A percentile compares a stretch with the other conserved stretches of the same genome.
Evolutionary conservation across 1,140 invertebrate genomes (phyloP).

Genomic region (Drosophila pandora): DNA sequence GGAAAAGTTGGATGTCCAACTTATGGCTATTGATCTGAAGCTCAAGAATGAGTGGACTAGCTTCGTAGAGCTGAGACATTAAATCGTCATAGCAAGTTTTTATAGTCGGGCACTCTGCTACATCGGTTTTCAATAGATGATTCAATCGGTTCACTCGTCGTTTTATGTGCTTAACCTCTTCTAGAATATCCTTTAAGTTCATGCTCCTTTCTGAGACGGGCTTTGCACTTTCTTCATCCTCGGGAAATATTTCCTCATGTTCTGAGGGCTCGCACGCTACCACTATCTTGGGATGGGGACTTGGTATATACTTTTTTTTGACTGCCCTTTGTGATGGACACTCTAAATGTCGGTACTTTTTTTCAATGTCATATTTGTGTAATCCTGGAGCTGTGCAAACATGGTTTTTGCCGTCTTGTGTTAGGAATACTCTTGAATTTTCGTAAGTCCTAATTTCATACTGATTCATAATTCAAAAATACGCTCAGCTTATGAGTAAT

Average conservation of each 20-base stretch:
- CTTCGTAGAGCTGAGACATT: neutral
- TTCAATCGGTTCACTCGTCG: slow-evolving; percentile 12
- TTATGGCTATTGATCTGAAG: slow-evolving; percentile 27
- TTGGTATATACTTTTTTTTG: neutral
- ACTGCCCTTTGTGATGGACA: neutral
- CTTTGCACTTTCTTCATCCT: slow-evolving; percentile 1
- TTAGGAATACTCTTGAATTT: neutral
- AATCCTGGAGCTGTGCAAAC: neutral
- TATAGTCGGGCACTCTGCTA: slow-evolving; percentile 20
- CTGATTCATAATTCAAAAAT: neutral
- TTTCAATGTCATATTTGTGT: too few species aligned
- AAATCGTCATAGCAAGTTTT: slow-evolving; percentile 17
- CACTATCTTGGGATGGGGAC: neutral
- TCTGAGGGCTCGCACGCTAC: neutral
- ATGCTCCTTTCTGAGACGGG: neutral
- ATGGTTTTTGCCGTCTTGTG: neutral
- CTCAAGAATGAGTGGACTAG: slow-evolving; percentile 10
- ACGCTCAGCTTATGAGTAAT: too few species aligned
- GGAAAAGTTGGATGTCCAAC: slow-evolving; percentile 28
- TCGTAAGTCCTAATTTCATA: neutral
- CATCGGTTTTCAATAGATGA: neutral
- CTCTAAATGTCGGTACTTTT: too few species aligned
- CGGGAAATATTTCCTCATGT: neutral
- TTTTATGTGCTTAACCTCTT: slow-evolving; percentile 18
- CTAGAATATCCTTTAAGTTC: slow-evolving; percentile 12